Percentiles rank a stretch among this genome's conserved stretches.
phyloP scores from a whole-genome alignment of 2,113 vertebrate genomes.

The Melanerpes aurifrons region DNA sequence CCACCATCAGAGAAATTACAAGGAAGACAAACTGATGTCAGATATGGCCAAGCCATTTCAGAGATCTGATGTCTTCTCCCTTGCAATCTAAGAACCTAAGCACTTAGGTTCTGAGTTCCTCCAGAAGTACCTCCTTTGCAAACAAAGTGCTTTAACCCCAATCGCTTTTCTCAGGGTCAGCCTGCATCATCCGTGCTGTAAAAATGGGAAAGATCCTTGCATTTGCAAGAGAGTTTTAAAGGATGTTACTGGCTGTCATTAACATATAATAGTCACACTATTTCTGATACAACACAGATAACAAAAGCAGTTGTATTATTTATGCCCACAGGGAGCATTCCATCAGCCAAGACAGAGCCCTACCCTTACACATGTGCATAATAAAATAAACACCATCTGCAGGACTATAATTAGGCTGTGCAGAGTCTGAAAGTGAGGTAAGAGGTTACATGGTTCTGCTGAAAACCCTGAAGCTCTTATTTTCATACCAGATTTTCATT shows the following conservation, averaged over 20 bases:
- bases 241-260: too few relatives aligned
- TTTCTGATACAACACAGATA: not conserved
- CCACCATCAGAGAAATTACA: not conserved
- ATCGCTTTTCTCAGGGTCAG: not conserved
- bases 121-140: not conserved
- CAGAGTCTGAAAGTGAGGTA: not conserved
- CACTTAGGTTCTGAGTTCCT: not conserved
- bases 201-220: not conserved
- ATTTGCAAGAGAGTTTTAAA: not conserved
- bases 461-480: not conserved
- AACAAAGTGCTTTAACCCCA: not conserved
- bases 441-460: not conserved
- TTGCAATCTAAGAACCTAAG: not conserved
- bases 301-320: not conserved
- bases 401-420: not conserved
- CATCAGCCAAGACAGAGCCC: not conserved
- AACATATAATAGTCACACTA: not conserved
- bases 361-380: not conserved
- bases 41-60: not conserved
- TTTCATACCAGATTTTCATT: not conserved
- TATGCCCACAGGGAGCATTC: not conserved
- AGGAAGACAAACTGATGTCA: not conserved
- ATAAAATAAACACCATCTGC: conserved; percentile 7
- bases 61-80: not conserved
- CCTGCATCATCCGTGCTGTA: not conserved